Evolutionary conservation across 2,888 invertebrate species (phyloP).

Genomic region (Parnassius smintheus): DNA sequence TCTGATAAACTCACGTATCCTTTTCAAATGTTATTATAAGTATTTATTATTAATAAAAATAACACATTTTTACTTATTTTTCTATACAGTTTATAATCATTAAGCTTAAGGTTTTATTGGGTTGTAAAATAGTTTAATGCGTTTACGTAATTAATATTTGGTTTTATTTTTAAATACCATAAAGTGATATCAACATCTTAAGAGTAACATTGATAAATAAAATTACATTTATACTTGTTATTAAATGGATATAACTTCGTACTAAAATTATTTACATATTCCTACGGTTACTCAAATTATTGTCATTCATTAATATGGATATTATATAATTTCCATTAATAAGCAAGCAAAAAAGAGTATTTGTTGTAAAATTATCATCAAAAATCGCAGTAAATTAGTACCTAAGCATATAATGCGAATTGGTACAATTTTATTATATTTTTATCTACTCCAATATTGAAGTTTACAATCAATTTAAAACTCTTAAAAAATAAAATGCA

Average conservation of each 20-base stretch:
- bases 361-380: too few relatives aligned
- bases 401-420: too few relatives aligned
- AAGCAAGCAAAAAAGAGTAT: too few relatives aligned
- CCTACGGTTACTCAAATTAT: constrained; percentile 62
- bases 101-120: not conserved
- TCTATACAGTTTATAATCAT: too few relatives aligned
- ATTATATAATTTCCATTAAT: too few relatives aligned
- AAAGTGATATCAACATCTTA: constrained; percentile 81
- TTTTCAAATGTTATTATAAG: too few relatives aligned
- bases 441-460: too few relatives aligned
- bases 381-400: too few relatives aligned
- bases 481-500: too few relatives aligned
- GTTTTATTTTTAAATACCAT: constrained; percentile 78
- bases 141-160: constrained; percentile 46
- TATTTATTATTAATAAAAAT: not conserved
- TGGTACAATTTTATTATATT: too few relatives aligned
- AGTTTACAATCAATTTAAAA: too few relatives aligned
- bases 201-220: constrained; percentile 77
- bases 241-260: constrained; percentile 59
- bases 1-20: constrained; percentile 35
- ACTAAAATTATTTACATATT: constrained; percentile 57
- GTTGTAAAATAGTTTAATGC: constrained; percentile 3
- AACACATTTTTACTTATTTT: too few relatives aligned
- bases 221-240: constrained; percentile 41
- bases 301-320: constrained; percentile 51